phyloP scores from a whole-genome alignment of 92 coral and sea anemone genomes.

The Epizoanthus illoricatus region DNA sequence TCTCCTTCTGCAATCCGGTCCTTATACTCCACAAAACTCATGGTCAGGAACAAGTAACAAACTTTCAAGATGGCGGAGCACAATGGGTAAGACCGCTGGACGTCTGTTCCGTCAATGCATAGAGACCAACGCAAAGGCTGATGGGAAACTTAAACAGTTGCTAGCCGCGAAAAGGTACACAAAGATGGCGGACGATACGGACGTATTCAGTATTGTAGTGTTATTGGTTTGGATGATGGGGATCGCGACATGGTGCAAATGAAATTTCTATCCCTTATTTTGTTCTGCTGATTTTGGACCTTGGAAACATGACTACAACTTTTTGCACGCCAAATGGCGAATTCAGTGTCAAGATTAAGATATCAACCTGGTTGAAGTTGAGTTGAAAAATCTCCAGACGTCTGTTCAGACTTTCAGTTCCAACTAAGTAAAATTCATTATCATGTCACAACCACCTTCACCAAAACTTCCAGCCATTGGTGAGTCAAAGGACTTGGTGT shows the following conservation, averaged over 20 bases:
- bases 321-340: background rate
- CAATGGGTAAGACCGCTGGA: conserved; percentile 50
- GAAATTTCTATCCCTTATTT: background rate
- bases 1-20: conserved; percentile 83
- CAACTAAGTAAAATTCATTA: background rate
- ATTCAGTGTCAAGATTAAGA: background rate
- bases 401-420: background rate
- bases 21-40: conserved; percentile 86
- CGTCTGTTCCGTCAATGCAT: conserved; percentile 63
- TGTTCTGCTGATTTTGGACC: background rate
- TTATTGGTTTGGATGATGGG: conserved; percentile 1
- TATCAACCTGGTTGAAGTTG: background rate
- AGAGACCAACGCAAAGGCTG: conserved; percentile 71
- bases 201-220: background rate
- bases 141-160: conserved; percentile 91
- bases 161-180: conserved; percentile 79
- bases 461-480: conserved; percentile 83
- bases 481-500: conserved; percentile 68
- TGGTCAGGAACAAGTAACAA: conserved; percentile 16
- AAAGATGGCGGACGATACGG: conserved; percentile 60
- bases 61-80: background rate
- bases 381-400: background rate
- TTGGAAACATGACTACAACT: background rate
- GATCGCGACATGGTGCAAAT: background rate
- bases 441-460: conserved; percentile 58